Base-by-base conservation (phyloP, 2,888 invertebrate species). In the Drosophila macrospina region DNA sequence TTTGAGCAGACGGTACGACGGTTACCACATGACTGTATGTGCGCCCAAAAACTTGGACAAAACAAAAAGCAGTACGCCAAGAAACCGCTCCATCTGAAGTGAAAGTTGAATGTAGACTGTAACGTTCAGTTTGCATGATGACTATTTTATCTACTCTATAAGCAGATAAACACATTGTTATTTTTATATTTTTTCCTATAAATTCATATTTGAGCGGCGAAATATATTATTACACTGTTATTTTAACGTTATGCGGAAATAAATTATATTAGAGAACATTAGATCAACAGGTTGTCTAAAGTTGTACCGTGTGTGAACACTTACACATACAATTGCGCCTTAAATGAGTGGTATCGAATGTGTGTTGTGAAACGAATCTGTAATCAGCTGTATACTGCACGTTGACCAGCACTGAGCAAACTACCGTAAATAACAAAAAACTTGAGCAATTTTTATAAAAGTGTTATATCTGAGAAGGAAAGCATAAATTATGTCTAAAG, bases 401-500 rank as follows among this genome's bases (percentile, higher is more conserved):
- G 10, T 45, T 69, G 36, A 15, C 11, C 45, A 82, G 54, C 70
- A 77, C 80, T 13, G n/a, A 2, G 0, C 10, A 36, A 30, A 41
- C 41, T 47, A 59, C 32, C 61, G 30, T 39, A 63, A 63, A 59
- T 61, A 65, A 70, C 13, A 56, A 41, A 20, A 60, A 60, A 16
- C n/a, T 61, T 42, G 2, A 11, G 30, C 11, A n/a, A 30, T 44
- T 47, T 32, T 13, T 26, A 10, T 4, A 32, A 60, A 62, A 66
- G 28, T 44, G 1, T 59, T 16, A 30, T 47, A 28, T 6, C 15
- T 15, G 8, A 0, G 3, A 45, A 56, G 42, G 24, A 11, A 32
- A 42, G 8, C 11, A 11, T 5, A 5, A 47, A 66, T 41, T 20
- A 90, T 90, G 90, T 88, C 90, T 5, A 90, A 90, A 73, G 86